These are phyloP conservation scores for Ptychoptera albimana DNA, from an alignment of 2,888 invertebrate species.

Conservation along the genomic window DNA sequence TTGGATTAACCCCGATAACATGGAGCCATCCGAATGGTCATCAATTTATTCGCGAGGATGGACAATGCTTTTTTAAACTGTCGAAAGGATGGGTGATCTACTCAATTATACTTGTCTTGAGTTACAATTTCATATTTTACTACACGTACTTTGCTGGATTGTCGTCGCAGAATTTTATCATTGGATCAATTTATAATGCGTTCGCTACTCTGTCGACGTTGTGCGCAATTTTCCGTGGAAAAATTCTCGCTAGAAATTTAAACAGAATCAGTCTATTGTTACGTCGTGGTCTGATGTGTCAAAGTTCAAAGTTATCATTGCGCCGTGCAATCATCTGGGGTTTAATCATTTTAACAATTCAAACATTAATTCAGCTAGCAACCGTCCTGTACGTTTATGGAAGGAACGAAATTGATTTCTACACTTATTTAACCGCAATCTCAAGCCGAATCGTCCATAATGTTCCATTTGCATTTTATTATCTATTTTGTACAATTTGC, in stretches of 20 bases:
- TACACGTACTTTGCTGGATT: not conserved
- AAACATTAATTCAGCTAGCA: not conserved
- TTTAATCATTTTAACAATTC: not conserved
- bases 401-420: not conserved
- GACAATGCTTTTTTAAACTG: conserved; percentile 1
- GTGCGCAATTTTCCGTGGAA: not conserved
- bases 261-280: conserved; percentile 1
- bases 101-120: not conserved
- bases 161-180: not conserved
- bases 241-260: not conserved
- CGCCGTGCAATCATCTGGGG: not conserved
- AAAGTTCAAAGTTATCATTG: conserved; percentile 3
- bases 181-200: conserved; percentile 1
- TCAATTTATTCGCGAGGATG: conserved; percentile 3
- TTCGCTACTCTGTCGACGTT: not conserved
- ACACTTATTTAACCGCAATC: conserved; percentile 1
- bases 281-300: conserved; percentile 4
- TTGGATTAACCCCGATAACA: conserved; percentile 3
- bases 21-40: conserved; percentile 1
- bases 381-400: not conserved
- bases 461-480: conserved; percentile 6
- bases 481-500: conserved; percentile 4
- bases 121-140: not conserved
- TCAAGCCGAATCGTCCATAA: not conserved
- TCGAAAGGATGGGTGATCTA: conserved; percentile 2